A percentile compares a stretch with the other conserved stretches of the same genome.
Evolutionary conservation across 2,113 vertebrate genomes (phyloP).

Genomic region (Alouatta palliata): DNA sequence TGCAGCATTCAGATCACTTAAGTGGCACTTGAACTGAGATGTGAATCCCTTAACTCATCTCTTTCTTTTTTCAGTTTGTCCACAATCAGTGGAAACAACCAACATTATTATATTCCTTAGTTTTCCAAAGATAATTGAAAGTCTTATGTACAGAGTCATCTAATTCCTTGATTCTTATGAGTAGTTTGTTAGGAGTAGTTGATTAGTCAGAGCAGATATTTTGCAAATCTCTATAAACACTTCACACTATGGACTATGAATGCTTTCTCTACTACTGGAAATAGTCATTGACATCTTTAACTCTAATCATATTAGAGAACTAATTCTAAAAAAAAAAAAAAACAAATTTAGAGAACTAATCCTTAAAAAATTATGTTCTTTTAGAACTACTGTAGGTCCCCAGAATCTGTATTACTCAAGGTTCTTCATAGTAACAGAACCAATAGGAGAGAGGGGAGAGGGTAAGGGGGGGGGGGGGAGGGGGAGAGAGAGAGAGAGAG

Average conservation of each 20-base stretch:
- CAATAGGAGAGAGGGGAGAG: too few species aligned
- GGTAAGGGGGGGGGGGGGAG: too few species aligned
- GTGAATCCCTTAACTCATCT: not conserved
- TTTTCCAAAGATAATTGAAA: not conserved
- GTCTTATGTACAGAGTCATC: not conserved
- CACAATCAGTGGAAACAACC: not conserved
- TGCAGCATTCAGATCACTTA: not conserved
- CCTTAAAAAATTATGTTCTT: not conserved
- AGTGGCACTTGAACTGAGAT: not conserved
- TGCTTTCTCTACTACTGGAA: not conserved
- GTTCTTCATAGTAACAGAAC: not conserved
- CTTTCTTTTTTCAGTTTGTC: not conserved
- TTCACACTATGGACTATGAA: not conserved
- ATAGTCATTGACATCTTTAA: not conserved
- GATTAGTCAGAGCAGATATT: too few species aligned
- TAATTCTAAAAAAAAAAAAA: not conserved
- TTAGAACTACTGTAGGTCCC: not conserved
- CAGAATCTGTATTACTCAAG: not conserved
- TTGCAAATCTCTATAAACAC: not conserved
- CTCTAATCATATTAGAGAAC: not conserved
- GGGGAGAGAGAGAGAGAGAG: not conserved
- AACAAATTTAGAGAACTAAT: not conserved
- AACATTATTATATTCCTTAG: not conserved
- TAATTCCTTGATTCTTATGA: not conserved
- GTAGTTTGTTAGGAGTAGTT: not conserved